A percentile compares a stretch with the other conserved stretches of the same genome.
Evolutionary conservation across 2,888 invertebrate genomes (phyloP).

Genomic region (Girardia tigrina): DNA sequence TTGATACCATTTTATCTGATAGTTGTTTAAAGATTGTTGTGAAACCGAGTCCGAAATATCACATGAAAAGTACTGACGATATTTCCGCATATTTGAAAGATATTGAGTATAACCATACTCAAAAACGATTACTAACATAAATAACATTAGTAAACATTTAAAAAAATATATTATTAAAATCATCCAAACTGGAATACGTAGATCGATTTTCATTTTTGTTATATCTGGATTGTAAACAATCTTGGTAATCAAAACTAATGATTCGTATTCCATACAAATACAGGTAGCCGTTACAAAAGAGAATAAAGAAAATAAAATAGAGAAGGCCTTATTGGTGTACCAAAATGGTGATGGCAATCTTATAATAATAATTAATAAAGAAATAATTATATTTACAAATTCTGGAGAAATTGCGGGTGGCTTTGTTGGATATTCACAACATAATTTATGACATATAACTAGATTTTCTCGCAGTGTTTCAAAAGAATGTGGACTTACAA

Average conservation of each 20-base stretch:
- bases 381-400: conserved; percentile 28
- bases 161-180: background rate
- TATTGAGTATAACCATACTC: conserved; percentile 46
- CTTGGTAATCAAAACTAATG: background rate
- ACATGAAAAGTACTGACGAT: conserved; percentile 40
- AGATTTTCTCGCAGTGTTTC: background rate
- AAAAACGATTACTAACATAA: conserved; percentile 41
- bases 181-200: background rate
- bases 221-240: background rate
- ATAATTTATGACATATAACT: conserved; percentile 1
- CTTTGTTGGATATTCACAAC: background rate
- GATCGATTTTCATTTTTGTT: background rate
- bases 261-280: conserved; percentile 16
- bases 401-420: conserved; percentile 29
- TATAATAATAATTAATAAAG: conserved; percentile 28
- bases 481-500: conserved; percentile 14
- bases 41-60: background rate
- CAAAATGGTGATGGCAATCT: conserved; percentile 32
- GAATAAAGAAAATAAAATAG: conserved; percentile 29
- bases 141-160: background rate
- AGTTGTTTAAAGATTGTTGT: background rate
- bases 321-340: conserved; percentile 34
- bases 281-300: background rate
- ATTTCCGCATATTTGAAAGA: conserved; percentile 57
- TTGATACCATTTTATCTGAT: background rate